Evolutionary conservation across 1,140 invertebrate species (phyloP).

Genomic region (Cyclargus thomasi): DNA sequence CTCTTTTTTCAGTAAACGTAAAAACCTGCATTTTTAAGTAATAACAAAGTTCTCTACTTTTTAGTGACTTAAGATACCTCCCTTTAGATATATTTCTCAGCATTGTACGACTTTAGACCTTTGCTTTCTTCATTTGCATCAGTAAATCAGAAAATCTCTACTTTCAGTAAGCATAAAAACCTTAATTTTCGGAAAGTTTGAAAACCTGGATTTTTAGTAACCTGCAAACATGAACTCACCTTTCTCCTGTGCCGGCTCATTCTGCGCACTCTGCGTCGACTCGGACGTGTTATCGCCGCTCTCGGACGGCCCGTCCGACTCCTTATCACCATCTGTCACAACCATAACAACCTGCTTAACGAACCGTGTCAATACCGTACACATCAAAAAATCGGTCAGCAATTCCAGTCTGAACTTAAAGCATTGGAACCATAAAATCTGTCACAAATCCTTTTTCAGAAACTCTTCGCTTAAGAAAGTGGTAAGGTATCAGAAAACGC

Average conservation of each 20-base stretch:
- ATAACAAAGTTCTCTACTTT: too few species aligned
- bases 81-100: background rate
- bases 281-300: conserved; percentile 73
- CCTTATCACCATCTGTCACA: conserved; percentile 68
- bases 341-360: conserved; percentile 20
- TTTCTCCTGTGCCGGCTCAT: conserved; percentile 69
- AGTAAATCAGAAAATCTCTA: background rate
- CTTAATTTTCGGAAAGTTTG: conserved; percentile 13
- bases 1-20: too few species aligned
- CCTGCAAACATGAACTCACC: conserved; percentile 35
- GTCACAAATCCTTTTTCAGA: background rate
- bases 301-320: conserved; percentile 70
- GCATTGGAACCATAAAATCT: background rate
- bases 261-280: conserved; percentile 57
- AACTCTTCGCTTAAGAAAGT: too few species aligned
- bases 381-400: background rate
- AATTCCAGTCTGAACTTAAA: background rate
- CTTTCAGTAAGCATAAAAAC: conserved; percentile 7
- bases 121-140: too few species aligned
- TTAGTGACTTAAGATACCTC: too few species aligned
- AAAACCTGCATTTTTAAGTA: too few species aligned
- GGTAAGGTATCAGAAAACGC: too few species aligned
- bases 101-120: too few species aligned
- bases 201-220: background rate
- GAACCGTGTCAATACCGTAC: conserved; percentile 4